These are phyloP conservation scores for Drosophila affinis DNA, from an alignment of 2,888 invertebrate species.

Conservation along the genomic window DNA sequence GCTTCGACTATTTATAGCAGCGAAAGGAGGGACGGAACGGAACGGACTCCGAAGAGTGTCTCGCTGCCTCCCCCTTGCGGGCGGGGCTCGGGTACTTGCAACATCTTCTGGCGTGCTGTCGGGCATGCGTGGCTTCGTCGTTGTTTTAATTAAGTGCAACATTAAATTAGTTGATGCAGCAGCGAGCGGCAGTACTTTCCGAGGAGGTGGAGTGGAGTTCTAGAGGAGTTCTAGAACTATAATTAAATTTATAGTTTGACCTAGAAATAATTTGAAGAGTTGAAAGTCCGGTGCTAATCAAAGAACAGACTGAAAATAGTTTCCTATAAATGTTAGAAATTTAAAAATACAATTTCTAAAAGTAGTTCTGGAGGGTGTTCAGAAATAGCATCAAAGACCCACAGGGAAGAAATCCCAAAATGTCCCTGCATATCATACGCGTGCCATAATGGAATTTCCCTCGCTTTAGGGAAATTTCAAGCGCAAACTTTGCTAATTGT, in stretches of 20 bases:
- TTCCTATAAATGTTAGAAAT: slow-evolving; percentile 8
- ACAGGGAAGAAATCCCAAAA: background rate
- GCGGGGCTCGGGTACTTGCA: slow-evolving; percentile 7
- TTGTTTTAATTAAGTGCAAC: slow-evolving; percentile 79
- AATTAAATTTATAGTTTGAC: slow-evolving; percentile 72
- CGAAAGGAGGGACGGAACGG: slow-evolving; percentile 6
- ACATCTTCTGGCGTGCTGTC: slow-evolving; percentile 51
- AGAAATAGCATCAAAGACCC: background rate
- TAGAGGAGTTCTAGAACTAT: slow-evolving; percentile 40
- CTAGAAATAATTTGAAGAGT: slow-evolving; percentile 70
- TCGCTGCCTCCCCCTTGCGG: slow-evolving; percentile 52
- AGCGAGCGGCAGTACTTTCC: slow-evolving; percentile 15
- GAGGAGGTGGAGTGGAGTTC: background rate
- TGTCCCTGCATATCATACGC: slow-evolving; percentile 17
- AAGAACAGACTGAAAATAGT: slow-evolving; percentile 13
- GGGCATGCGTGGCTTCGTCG: slow-evolving; percentile 52
- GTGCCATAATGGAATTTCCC: slow-evolving; percentile 19
- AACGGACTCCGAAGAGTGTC: background rate
- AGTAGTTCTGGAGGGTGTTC: background rate
- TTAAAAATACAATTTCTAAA: background rate
- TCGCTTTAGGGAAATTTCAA: slow-evolving; percentile 23
- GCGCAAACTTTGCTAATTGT: slow-evolving; percentile 32
- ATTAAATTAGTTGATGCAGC: slow-evolving; percentile 72
- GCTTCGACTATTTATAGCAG: slow-evolving; percentile 67
- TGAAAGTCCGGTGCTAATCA: slow-evolving; percentile 44